Evolutionary conservation across 2,113 vertebrate species (phyloP), one percentile per base, ranked within the genome.

Genomic region (Myiagra hebetior): DNA sequence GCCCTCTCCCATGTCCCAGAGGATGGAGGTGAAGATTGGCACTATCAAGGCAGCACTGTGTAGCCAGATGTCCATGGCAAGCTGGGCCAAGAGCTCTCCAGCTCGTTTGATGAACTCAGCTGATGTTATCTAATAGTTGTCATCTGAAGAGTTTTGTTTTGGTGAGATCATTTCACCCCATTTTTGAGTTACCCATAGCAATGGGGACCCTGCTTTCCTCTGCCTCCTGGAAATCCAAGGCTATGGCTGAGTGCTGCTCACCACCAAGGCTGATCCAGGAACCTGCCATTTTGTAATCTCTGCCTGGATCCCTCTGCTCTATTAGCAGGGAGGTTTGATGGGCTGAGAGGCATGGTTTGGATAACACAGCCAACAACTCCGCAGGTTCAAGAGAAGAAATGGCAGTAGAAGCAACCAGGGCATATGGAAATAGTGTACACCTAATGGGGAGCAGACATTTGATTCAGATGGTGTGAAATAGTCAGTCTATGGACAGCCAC

Each of bases 51-150:
- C 78, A 80, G 49, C 33, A 37, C 27, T 6, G 0, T 20, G 50
- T 31, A 73, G 53, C 55, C 94, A 96, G 85, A 82, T 93, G 89
- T 82, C 85, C 57, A 18, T 15, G 41, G n/a, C 81, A 91, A 93
- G 10, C 50, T 44, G 57, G 62, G 78, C 87, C 64, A 93, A 88
- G 90, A 86, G 8, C 33, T 62, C 63, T 91, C 26, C 72, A 72
- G 52, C n/a, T 81, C 50, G 47, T 90, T 37, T 84, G 72, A 90
- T 46, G 62, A 74, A 50, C 52, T 56, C 68, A 70, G 55, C 30
- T 74, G 55, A 77, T 7, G 3, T 39, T 60, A 16, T 26, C 10
- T 37, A 52, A 60, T 8, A 59, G 15, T 35, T 85, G 63, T 64
- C 14, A 49, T 50, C 47, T 68, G 37, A 31, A 11, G 28, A 33